A percentile compares a stretch with the other conserved stretches of the same genome.
Conservation (phyloP, 2,113 vertebrate species). For the Argyrosomus japonicus region DNA sequence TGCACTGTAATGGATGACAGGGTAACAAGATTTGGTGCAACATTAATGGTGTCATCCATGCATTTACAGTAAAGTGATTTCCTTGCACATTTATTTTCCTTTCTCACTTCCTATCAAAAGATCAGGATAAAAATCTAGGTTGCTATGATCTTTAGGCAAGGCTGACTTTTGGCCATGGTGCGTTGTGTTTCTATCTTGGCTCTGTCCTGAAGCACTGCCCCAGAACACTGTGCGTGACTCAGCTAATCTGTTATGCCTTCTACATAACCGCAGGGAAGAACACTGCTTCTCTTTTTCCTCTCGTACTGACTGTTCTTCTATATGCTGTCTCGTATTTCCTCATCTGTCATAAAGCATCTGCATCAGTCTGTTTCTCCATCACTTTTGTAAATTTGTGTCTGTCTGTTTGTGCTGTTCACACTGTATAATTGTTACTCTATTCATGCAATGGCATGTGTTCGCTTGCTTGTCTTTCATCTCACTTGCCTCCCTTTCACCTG, state of each 20-base stretch:
- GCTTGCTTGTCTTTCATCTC: conserved; percentile 1
- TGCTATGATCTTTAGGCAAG: conserved; percentile 68
- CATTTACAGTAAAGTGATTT: neutral
- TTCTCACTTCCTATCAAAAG: conserved; percentile 24
- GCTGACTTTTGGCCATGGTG: conserved; percentile 58
- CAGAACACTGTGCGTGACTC: conserved; percentile 64
- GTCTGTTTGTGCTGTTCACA: neutral
- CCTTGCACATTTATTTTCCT: conserved; percentile 1
- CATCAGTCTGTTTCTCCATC: conserved; percentile 25
- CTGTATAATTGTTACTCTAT: neutral
- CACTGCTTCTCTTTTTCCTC: conserved; percentile 20
- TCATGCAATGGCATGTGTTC: conserved; percentile 6
- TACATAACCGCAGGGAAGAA: conserved; percentile 41
- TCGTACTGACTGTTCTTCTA: conserved; percentile 33
- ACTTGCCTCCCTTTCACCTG: conserved; percentile 1
- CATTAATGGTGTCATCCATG: neutral
- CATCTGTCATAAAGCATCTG: conserved; percentile 30
- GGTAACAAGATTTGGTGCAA: conserved; percentile 2
- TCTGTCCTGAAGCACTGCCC: conserved; percentile 64
- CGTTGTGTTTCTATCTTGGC: conserved; percentile 62
- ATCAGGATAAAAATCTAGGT: conserved; percentile 64
- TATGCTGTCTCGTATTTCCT: conserved; percentile 27
- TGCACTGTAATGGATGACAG: neutral
- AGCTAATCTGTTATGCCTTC: conserved; percentile 69
- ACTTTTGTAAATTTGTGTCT: conserved; percentile 6